Percentiles rank a stretch among this genome's conserved stretches.
These are phyloP conservation scores for Cyprinodon diabolis DNA, from an alignment of 2,797 vertebrate species.

Conservation along the genomic window DNA sequence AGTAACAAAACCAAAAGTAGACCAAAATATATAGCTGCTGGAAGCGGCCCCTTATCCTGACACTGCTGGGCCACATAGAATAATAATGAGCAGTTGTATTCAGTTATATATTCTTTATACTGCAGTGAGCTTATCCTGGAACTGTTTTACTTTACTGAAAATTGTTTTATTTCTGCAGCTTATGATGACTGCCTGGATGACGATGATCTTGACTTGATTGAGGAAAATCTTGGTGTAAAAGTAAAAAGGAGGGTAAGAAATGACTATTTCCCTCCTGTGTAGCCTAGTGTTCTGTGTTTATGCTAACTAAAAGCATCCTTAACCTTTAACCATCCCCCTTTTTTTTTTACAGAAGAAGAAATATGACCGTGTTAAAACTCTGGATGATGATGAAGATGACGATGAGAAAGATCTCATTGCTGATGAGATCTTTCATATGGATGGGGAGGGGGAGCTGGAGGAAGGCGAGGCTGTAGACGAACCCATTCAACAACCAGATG, in stretches of 20 bases:
- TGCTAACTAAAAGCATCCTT: neutral
- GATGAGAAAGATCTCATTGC: slow-evolving; percentile 96
- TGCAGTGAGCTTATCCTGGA: neutral
- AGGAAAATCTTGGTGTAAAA: slow-evolving; percentile 99
- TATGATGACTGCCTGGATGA: slow-evolving; percentile 95
- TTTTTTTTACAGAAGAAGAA: slow-evolving; percentile 85
- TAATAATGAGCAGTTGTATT: too few relatives aligned
- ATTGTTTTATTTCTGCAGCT: slow-evolving; percentile 68
- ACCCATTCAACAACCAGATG: slow-evolving; percentile 83
- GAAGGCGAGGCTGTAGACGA: slow-evolving; percentile 90
- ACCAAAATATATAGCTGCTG: too few relatives aligned
- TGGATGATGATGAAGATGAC: slow-evolving; percentile 97
- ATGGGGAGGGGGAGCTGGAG: slow-evolving; percentile 88
- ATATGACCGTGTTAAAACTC: slow-evolving; percentile 93
- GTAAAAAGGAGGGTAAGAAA: slow-evolving; percentile 91
- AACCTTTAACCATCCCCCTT: neutral
- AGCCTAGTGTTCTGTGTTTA: neutral
- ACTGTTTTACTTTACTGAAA: slow-evolving; percentile 18
- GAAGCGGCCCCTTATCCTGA: too few relatives aligned
- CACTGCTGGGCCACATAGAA: too few relatives aligned
- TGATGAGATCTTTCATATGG: slow-evolving; percentile 94
- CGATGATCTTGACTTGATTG: slow-evolving; percentile 98
- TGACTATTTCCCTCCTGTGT: neutral
- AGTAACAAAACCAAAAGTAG: too few relatives aligned
- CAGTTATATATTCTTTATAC: too few relatives aligned